Conservation (phyloP, 2,797 vertebrate species). For the Petrocephalus schoutedeni region DNA sequence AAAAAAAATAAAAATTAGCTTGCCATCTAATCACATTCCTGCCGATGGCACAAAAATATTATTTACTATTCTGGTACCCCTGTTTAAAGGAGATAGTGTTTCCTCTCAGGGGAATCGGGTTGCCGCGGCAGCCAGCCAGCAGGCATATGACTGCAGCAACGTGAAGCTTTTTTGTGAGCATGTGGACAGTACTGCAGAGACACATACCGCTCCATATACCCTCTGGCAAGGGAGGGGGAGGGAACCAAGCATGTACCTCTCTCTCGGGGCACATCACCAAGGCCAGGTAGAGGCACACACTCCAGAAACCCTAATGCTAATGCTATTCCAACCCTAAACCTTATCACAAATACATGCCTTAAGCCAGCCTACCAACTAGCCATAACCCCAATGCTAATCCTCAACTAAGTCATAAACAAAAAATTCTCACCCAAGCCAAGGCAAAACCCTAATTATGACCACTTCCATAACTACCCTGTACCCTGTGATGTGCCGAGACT, state of each 20-base stretch:
- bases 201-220: conserved; percentile 31
- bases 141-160: conserved; percentile 76
- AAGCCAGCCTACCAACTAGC: neutral
- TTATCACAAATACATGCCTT: neutral
- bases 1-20: conserved; percentile 62
- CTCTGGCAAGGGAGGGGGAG: neutral
- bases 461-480: neutral
- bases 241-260: conserved; percentile 9
- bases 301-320: neutral
- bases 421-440: neutral
- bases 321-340: neutral
- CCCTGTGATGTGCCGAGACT: neutral
- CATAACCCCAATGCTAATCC: neutral
- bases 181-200: conserved; percentile 44
- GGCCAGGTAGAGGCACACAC: neutral
- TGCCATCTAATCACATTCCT: conserved; percentile 55
- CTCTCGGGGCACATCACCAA: neutral
- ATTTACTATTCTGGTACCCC: conserved; percentile 85
- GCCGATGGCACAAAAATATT: conserved; percentile 63
- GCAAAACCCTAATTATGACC: neutral
- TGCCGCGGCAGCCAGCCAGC: conserved; percentile 68
- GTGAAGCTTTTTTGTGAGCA: conserved; percentile 57
- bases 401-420: neutral
- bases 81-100: conserved; percentile 72
- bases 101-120: conserved; percentile 65